Conservation (phyloP, 2,797 vertebrate genomes). For the Characodon lateralis region DNA sequence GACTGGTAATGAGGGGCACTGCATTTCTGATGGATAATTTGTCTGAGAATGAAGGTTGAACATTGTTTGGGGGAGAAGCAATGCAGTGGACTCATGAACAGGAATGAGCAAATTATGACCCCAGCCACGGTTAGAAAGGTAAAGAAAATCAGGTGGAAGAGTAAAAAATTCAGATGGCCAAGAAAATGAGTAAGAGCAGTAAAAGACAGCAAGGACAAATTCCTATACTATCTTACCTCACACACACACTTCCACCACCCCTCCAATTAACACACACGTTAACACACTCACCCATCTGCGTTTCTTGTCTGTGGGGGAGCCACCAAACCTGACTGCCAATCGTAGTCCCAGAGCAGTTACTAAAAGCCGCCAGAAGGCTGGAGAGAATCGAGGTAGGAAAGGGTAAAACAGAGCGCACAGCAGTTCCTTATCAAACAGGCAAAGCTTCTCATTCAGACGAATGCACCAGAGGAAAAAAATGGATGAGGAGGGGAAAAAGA, state of each 20-base stretch:
- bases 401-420: slow-evolving; percentile 10
- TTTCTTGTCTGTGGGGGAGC: slow-evolving; percentile 37
- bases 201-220: slow-evolving; percentile 28
- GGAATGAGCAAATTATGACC: slow-evolving; percentile 8
- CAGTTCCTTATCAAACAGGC: slow-evolving; percentile 23
- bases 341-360: slow-evolving; percentile 35
- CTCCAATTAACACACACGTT: slow-evolving; percentile 5
- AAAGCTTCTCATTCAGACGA: slow-evolving; percentile 27
- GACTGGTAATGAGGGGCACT: neutral
- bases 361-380: slow-evolving; percentile 32
- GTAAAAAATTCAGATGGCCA: neutral
- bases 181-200: slow-evolving; percentile 15
- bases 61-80: neutral
- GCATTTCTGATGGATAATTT: slow-evolving; percentile 18
- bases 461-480: slow-evolving; percentile 34
- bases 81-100: slow-evolving; percentile 8
- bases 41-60: neutral
- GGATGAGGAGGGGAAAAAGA: neutral
- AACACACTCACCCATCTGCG: slow-evolving; percentile 56
- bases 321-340: slow-evolving; percentile 7
- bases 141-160: neutral
- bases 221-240: neutral
- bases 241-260: neutral
- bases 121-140: neutral
- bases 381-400: slow-evolving; percentile 11